Conservation (phyloP, 1,140 invertebrate genomes). For the Bilobella aurantiaca region DNA sequence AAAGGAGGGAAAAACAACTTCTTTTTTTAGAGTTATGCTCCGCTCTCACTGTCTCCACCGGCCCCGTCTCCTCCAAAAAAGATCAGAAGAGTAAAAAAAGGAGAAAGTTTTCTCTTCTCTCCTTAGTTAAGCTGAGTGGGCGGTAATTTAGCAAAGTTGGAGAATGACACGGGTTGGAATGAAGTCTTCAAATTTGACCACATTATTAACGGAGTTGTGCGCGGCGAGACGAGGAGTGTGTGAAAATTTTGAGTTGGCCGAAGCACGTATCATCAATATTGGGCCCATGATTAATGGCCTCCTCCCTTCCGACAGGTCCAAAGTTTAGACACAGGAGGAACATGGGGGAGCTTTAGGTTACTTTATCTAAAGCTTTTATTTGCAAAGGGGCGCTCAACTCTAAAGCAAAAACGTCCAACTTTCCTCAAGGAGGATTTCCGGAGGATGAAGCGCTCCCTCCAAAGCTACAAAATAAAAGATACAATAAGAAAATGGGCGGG, state of each 20-base stretch:
- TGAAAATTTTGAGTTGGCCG: background rate
- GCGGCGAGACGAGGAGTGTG: background rate
- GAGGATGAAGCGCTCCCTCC: background rate
- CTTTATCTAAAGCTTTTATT: background rate
- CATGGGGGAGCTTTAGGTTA: slow-evolving; percentile 4
- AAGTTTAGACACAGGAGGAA: background rate
- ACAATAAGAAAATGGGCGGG: background rate
- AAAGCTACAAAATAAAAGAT: background rate
- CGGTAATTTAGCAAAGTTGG: background rate
- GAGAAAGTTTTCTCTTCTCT: too few relatives aligned
- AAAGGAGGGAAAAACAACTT: background rate
- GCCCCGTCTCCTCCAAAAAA: too few relatives aligned
- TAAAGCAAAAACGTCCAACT: background rate
- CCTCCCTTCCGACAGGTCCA: background rate
- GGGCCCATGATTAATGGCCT: background rate
- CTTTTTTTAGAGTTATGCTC: background rate
- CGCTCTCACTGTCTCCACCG: too few relatives aligned
- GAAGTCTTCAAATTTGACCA: background rate
- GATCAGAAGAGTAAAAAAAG: background rate
- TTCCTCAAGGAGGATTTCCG: background rate
- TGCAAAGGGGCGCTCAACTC: background rate
- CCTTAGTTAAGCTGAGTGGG: background rate
- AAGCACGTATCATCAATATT: background rate
- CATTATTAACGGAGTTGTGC: background rate
- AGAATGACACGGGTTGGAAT: background rate